phyloP scores from a whole-genome alignment of 2,888 invertebrate species.

The Drosophila hamatofila region DNA sequence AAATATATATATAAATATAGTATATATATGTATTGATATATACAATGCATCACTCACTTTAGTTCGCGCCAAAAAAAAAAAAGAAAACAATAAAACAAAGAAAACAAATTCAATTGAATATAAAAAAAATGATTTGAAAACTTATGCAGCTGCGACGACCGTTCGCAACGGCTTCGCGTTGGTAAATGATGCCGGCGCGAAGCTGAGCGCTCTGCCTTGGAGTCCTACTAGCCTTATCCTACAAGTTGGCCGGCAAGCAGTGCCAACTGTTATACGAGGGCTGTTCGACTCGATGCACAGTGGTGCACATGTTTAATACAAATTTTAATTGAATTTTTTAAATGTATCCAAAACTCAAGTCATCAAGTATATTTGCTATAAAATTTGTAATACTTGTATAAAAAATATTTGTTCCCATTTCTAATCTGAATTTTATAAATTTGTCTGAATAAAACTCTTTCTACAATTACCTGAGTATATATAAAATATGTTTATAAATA shows the following conservation, averaged over 20 bases:
- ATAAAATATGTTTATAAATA: no score
- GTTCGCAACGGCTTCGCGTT: constrained; percentile 50
- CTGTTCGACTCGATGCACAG: constrained; percentile 9
- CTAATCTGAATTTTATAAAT: no score
- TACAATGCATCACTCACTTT: constrained; percentile 13
- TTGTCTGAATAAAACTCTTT: no score
- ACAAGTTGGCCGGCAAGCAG: constrained; percentile 36
- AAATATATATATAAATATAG: constrained; percentile 5
- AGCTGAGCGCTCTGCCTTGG: constrained; percentile 23
- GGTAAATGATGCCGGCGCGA: constrained; percentile 40
- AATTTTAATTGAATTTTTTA: not conserved
- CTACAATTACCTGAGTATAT: no score
- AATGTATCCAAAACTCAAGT: not conserved
- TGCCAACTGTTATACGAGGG: constrained; percentile 41
- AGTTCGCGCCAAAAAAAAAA: constrained; percentile 33
- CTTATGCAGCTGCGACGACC: constrained; percentile 26
- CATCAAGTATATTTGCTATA: no score
- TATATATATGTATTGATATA: not conserved
- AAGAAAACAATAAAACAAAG: not conserved
- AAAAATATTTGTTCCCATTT: no score
- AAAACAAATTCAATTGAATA: not conserved
- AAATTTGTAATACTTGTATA: no score
- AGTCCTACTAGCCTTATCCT: constrained; percentile 19
- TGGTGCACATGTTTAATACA: not conserved
- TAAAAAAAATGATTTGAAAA: constrained; percentile 4